Evolutionary conservation across 92 coral and sea anemone genomes (phyloP).

Genomic region (Blastomussa wellsi): DNA sequence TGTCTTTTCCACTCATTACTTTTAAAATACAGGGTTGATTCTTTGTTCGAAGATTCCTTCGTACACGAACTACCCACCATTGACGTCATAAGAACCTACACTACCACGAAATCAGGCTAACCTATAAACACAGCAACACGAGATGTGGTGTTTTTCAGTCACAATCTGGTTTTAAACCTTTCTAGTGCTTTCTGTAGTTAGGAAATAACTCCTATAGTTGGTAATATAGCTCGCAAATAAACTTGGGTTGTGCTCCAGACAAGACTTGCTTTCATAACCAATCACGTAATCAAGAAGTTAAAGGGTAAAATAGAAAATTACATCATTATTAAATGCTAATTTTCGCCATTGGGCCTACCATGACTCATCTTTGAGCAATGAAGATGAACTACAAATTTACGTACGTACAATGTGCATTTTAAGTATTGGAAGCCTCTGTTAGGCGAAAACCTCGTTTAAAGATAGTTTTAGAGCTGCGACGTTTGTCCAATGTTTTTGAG

Average conservation of each 20-base stretch:
- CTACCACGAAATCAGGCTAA: slow-evolving; percentile 34
- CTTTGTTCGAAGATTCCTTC: slow-evolving; percentile 11
- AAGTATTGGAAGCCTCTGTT: neutral
- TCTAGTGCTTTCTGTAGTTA: neutral
- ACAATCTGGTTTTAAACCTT: neutral
- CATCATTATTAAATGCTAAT: slow-evolving; percentile 32
- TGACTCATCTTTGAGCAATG: neutral
- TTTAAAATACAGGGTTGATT: neutral
- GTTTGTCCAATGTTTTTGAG: neutral
- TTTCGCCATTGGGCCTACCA: neutral
- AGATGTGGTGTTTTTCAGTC: neutral
- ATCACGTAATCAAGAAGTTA: neutral
- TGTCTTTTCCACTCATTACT: neutral
- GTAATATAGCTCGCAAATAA: neutral
- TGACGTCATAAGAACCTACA: slow-evolving; percentile 33
- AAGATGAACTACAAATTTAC: neutral
- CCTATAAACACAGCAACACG: slow-evolving; percentile 16
- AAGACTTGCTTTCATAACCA: neutral
- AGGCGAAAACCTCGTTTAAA: neutral
- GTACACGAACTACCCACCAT: slow-evolving; percentile 18
- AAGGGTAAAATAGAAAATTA: slow-evolving; percentile 17
- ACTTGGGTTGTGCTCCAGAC: neutral
- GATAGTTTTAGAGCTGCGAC: neutral
- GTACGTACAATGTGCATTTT: neutral
- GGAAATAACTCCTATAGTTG: neutral